Evolutionary conservation across 2,888 invertebrate species (phyloP).

Genomic region (Drosophila rubida): DNA sequence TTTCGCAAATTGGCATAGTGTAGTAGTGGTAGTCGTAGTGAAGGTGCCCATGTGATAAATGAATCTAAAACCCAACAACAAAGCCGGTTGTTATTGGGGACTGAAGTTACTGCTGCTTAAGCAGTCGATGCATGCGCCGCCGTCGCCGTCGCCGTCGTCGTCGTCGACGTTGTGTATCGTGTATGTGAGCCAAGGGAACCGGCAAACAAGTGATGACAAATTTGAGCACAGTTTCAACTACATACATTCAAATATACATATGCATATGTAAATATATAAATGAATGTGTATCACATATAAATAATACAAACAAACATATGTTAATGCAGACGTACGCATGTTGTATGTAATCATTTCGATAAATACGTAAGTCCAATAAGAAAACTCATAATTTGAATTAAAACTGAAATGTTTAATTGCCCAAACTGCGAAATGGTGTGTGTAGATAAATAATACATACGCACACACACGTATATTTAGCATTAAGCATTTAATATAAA

Average conservation of each 20-base stretch:
- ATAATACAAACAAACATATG: conserved; percentile 30
- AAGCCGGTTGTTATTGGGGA: conserved; percentile 59
- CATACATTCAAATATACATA: conserved; percentile 5
- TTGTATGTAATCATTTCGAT: conserved; percentile 16
- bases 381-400: conserved; percentile 3
- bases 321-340: conserved; percentile 11
- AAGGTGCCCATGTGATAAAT: conserved; percentile 56
- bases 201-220: conserved; percentile 48
- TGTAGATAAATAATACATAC: conserved; percentile 13
- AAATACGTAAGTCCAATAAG: conserved; percentile 22
- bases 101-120: conserved; percentile 21
- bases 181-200: conserved; percentile 23
- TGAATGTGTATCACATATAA: not conserved
- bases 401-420: conserved; percentile 17
- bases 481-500: conserved; percentile 14
- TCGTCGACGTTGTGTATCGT: not conserved
- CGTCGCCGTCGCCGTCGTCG: too few species aligned
- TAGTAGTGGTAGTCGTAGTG: conserved; percentile 6
- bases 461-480: conserved; percentile 5
- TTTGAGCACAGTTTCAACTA: conserved; percentile 18
- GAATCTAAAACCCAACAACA: conserved; percentile 35
- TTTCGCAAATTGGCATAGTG: conserved; percentile 37
- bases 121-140: not conserved
- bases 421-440: conserved; percentile 8
- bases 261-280: conserved; percentile 10